phyloP scores from a whole-genome alignment of 53 echinoderm and acorn worm species.

The Stichopus horrens region DNA sequence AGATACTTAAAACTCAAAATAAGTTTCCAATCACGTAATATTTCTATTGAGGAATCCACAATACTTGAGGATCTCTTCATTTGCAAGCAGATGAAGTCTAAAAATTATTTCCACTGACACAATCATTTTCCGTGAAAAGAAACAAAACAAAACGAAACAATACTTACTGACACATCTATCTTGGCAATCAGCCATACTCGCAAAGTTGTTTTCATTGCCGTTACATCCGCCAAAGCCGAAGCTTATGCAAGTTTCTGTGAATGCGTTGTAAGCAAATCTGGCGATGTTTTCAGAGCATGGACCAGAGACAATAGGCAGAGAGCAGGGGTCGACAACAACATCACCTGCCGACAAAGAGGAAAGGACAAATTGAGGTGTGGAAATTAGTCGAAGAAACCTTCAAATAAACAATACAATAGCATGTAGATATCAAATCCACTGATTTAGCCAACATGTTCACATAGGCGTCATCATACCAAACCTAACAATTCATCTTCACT shows the following conservation, averaged over 20 bases:
- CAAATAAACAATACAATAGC: too few relatives aligned
- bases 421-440: not conserved
- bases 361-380: too few relatives aligned
- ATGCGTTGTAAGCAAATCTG: conserved; percentile 64
- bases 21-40: too few relatives aligned
- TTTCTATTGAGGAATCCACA: too few relatives aligned
- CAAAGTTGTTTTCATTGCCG: conserved; percentile 70
- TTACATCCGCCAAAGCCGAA: conserved; percentile 72
- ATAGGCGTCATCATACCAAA: not conserved
- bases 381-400: too few relatives aligned
- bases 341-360: not conserved
- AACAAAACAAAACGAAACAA: not conserved
- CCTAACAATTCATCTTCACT: too few relatives aligned
- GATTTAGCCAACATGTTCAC: not conserved
- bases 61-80: too few relatives aligned
- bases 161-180: conserved; percentile 14
- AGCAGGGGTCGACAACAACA: conserved; percentile 55
- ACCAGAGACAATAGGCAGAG: conserved; percentile 68
- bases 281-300: conserved; percentile 64
- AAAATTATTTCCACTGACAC: not conserved
- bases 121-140: conserved; percentile 31
- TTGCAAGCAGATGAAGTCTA: too few relatives aligned
- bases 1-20: too few relatives aligned
- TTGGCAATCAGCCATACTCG: not conserved
- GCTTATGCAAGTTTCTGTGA: conserved; percentile 45